phyloP scores from a whole-genome alignment of 2,797 vertebrate species.

The Zenarchopterus dispar region DNA sequence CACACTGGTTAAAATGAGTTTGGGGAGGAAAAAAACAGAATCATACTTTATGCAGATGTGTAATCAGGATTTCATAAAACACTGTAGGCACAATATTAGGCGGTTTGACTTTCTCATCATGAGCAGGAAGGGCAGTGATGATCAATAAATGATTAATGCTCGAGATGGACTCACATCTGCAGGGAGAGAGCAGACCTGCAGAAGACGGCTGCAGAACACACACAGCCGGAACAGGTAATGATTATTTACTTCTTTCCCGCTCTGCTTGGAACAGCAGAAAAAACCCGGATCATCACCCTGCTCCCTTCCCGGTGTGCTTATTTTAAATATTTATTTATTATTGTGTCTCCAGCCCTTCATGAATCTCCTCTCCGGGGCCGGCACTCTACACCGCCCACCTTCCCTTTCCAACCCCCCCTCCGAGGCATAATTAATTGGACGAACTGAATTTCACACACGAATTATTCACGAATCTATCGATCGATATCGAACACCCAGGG shows the following conservation, averaged over 20 bases:
- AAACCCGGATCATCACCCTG: slow-evolving; percentile 35
- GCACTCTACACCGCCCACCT: neutral
- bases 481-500: slow-evolving; percentile 80
- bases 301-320: slow-evolving; percentile 30
- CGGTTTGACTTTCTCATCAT: slow-evolving; percentile 74
- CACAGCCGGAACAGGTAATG: slow-evolving; percentile 40
- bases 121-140: slow-evolving; percentile 68
- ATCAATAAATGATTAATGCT: slow-evolving; percentile 75
- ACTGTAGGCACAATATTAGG: slow-evolving; percentile 51
- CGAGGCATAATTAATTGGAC: slow-evolving; percentile 82
- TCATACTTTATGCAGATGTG: slow-evolving; percentile 38
- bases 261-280: slow-evolving; percentile 13
- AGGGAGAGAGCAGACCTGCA: slow-evolving; percentile 25
- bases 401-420: neutral
- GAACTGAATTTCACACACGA: slow-evolving; percentile 84
- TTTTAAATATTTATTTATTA: neutral
- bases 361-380: slow-evolving; percentile 39
- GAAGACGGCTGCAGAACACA: slow-evolving; percentile 28
- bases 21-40: neutral
- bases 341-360: slow-evolving; percentile 17
- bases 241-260: slow-evolving; percentile 20
- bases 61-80: slow-evolving; percentile 50
- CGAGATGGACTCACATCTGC: slow-evolving; percentile 53
- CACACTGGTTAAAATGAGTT: neutral
- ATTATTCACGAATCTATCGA: slow-evolving; percentile 85